Base-by-base conservation (phyloP, 2,888 invertebrate species). In the Parascotia fuliginaria region DNA sequence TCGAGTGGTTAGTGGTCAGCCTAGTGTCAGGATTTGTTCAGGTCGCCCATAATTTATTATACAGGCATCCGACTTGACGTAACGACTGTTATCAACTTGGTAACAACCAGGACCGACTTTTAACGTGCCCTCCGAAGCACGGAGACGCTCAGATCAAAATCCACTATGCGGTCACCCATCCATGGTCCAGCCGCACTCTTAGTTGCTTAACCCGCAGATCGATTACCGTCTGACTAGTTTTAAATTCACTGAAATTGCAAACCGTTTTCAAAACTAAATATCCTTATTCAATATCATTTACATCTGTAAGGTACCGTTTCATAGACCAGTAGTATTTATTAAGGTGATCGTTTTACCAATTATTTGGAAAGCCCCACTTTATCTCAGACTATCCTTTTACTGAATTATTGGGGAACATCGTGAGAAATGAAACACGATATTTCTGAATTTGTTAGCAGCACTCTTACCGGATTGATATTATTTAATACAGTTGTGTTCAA, bases 301-400 rank as follows among this genome's bases (percentile, higher is more conserved):
- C 27, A 38, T 7, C 32, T 22, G 42, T 47, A 22, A 34, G 29
- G 12, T 22, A 39, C 19, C 31, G 13, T 16, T 5, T 16, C n/a
- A 15, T 15, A 29, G 12, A 19, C n/a, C 15, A 32, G 22, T 42
- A 40, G 33, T 56, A 43, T 51, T 57, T 54, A 65, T 51, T 62
- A 49, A 55, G 54, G 59, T 40, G 54, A 69, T 69, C 66, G 40
- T 50, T 62, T 69, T 65, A 69, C 66, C 66, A 66, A 66, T 66
- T 66, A 66, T 56, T 65, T 42, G 24, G 43, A 41, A 69, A 56
- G 50, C 66, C 50, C 9, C 41, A 42, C 31, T 57, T 51, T 56
- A 48, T 48, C 41, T 28, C 34, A 4, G 51, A 48, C 41, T 53
- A 58, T 65, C 52, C 49, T 47, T 48, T 62, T 50, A 62, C 54